Evolutionary conservation across 35 echinoderm and acorn worm species (phyloP).

Genomic region (Ophiothrix spiculata): DNA sequence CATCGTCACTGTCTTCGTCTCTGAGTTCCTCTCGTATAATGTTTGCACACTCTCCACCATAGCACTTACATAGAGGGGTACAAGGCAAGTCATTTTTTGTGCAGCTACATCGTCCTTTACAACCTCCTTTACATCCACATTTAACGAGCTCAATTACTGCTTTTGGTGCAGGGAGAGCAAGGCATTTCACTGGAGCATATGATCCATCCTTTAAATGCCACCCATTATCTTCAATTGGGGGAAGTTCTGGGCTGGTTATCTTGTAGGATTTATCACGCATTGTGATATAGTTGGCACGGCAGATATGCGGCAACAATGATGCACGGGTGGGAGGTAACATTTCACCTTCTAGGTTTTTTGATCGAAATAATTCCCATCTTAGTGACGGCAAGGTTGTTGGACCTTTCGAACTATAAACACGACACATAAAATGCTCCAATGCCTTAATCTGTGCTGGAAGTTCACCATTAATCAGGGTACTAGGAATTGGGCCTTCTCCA

Average conservation of each 20-base stretch:
- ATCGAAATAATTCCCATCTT: not conserved
- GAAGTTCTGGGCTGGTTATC: not conserved
- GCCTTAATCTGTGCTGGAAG: slow-evolving; percentile 34
- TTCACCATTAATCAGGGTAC: slow-evolving; percentile 16
- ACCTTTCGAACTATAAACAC: slow-evolving; percentile 16
- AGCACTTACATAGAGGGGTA: too few species aligned
- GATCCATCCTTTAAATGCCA: slow-evolving; percentile 10
- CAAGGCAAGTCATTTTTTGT: too few species aligned
- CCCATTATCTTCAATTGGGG: slow-evolving; percentile 35
- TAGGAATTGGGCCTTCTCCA: slow-evolving; percentile 18
- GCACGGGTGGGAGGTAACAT: slow-evolving; percentile 47
- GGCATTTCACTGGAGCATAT: slow-evolving; percentile 24
- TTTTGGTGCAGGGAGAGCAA: slow-evolving; percentile 19
- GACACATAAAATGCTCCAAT: slow-evolving; percentile 34
- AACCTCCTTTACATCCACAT: slow-evolving; percentile 3
- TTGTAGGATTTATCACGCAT: slow-evolving; percentile 36
- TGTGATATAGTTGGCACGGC: slow-evolving; percentile 37
- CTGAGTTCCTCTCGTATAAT: too few species aligned
- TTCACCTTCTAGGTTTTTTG: slow-evolving; percentile 29
- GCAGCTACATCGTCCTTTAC: too few species aligned
- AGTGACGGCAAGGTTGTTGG: slow-evolving; percentile 5
- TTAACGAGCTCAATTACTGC: slow-evolving; percentile 32
- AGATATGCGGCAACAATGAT: slow-evolving; percentile 30
- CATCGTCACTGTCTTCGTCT: too few species aligned
- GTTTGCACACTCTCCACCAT: too few species aligned